Evolutionary conservation across 2,797 vertebrate species (phyloP), one percentile per base, ranked within the genome.

Genomic region (Pygocentrus nattereri): DNA sequence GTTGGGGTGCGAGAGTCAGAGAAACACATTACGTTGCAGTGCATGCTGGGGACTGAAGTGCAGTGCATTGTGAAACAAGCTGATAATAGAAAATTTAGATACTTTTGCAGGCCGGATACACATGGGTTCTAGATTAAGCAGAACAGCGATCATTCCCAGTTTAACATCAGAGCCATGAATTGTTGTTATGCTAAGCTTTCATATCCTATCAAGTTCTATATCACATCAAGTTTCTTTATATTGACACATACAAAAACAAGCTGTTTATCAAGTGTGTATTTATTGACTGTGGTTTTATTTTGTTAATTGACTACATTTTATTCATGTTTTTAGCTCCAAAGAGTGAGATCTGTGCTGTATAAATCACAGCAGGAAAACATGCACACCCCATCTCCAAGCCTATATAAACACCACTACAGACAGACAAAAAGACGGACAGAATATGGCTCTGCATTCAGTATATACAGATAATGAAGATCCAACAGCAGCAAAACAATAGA

Each of bases 341-440:
- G 71, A 70, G 47, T 64, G 25, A 70, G 30, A 84, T 54, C 38
- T 62, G 56, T 82, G 59, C 64, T 78, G 58, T 78, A 84, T 68
- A 87, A 84, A 86, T 77, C 44, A 76, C 78, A 74, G 47, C 76
- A 75, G 69, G 73, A 77, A 72, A 78, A 75, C 85, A 87, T 86
- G 79, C 84, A 87, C 70, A 44, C 64, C 38, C 52, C 68, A 34
- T 64, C 23, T 38, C 49, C 25, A 84, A 85, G 84, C 71, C 82
- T 82, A 74, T 19, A 44, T 44, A 49, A 80, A 31, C 80, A 83
- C 62, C 64, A 79, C 58, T 47, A 44, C 74, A 70, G 50, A 86
- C 54, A 74, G 62, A 83, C 68, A 81, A 69, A 59, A 82, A 82
- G 49, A 82, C 75, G 54, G 70, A 76, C 65, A 61, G 44, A 69